Conservation (phyloP, 2,113 vertebrate species). For the Myrmecobius fasciatus region DNA sequence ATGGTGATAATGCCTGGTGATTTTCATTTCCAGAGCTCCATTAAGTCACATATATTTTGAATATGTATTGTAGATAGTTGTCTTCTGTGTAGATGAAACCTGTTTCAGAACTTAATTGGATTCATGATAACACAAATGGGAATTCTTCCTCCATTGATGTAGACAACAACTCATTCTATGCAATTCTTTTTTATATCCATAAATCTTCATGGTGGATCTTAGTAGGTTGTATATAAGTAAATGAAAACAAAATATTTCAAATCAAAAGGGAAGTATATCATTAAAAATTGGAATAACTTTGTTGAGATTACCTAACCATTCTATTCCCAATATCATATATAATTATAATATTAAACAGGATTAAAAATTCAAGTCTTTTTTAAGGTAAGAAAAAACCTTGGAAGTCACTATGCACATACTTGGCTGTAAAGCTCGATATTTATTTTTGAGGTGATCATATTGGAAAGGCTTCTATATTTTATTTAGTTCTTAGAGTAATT, state of each 20-base stretch:
- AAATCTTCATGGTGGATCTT: neutral
- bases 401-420: neutral
- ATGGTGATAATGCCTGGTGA: slow-evolving; percentile 9
- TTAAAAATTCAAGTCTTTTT: neutral
- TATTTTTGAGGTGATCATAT: slow-evolving; percentile 30
- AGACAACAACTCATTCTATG: neutral
- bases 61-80: neutral
- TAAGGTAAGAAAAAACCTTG: neutral
- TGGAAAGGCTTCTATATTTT: neutral
- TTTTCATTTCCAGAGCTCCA: slow-evolving; percentile 12
- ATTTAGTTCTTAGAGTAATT: neutral
- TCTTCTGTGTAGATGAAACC: neutral
- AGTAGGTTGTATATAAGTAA: slow-evolving; percentile 12
- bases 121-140: neutral
- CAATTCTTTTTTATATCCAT: neutral
- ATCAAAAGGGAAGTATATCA: neutral
- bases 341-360: neutral
- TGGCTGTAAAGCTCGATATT: neutral
- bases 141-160: neutral
- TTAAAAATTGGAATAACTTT: slow-evolving; percentile 27
- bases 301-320: slow-evolving; percentile 25
- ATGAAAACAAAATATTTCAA: slow-evolving; percentile 7
- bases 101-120: neutral
- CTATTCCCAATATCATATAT: neutral
- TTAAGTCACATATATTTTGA: slow-evolving; percentile 29